Base-by-base conservation (phyloP, 2,113 vertebrate genomes). In the Sceloporus undulatus region DNA sequence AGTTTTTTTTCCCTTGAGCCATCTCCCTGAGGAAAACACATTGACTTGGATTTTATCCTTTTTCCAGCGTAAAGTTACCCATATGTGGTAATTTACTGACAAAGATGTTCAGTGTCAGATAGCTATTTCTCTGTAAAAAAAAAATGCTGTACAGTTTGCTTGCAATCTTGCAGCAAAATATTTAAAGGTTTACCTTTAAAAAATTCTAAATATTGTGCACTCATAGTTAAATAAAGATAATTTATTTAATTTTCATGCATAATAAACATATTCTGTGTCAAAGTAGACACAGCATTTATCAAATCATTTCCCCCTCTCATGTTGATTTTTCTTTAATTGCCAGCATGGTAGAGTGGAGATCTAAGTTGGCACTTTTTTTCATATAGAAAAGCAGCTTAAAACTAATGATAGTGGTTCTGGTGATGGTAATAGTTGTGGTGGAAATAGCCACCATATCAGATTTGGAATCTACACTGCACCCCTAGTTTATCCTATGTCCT, bases 1-100 rank as follows among this genome's bases (percentile, higher is more conserved):
- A 86, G 85, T 88, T 88, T 4, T 34, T 34, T 91, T 80, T 77
- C 23, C 76, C 40, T 87, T 25, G 40, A 85, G 25, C 29, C 21
- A 18, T 74, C 29, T 79, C 29, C 0, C 0, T 48, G 23, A 23
- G 52, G 79, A 90, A 89, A 9, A 79, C 3, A 84, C 29, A 79
- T 1, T 79, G 40, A 48, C 34, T 88, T 3, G 79, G 3, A 74
- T 52, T 65, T 77, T 78, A 88, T 29, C 66, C 42, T 29, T 78
- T 79, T 86, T 86, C 38, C 42, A 79, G 18, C 71, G 65, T 40
- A 27, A 80, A 52, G 13, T 70, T 79, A 21, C 40, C 11, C 52
- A 42, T 19, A 80, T 34, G 40, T 81, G 25, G 19, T 18, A 71
- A 70, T n/a, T 27, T 52, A 42, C 42, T 88, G 71, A n/a, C n/a